phyloP scores from a whole-genome alignment of 2,888 invertebrate genomes.

The Melinopterus prodromus region DNA sequence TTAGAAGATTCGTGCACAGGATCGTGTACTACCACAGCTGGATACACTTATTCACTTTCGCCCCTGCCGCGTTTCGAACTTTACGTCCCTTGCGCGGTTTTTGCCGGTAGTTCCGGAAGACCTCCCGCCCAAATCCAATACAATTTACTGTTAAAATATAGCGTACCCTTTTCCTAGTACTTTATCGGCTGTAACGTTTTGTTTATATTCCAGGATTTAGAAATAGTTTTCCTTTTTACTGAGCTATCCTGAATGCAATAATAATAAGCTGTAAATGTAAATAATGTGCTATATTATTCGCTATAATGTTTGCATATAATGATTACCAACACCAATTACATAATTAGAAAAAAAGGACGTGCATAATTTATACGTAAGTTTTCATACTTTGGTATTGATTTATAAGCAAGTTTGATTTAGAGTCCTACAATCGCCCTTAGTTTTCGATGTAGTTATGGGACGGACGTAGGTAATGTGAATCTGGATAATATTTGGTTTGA shows the following conservation, averaged over 20 bases:
- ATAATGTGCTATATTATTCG: no score
- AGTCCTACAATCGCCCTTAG: no score
- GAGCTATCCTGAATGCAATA: not conserved
- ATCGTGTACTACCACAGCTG: not conserved
- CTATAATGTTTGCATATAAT: no score
- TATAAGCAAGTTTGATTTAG: no score
- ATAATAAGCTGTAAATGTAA: no score
- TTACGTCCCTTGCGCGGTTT: not conserved
- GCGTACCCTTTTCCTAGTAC: not conserved
- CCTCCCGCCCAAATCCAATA: not conserved
- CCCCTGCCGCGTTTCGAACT: not conserved
- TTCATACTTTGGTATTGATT: no score
- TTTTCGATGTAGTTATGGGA: no score
- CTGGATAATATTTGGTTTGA: no score
- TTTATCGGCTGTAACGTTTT: not conserved
- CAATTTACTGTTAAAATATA: not conserved
- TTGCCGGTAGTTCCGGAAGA: not conserved
- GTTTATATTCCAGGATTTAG: not conserved
- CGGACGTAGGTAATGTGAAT: no score
- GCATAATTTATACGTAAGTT: no score
- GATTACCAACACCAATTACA: no score
- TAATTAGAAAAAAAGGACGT: no score
- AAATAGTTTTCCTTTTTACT: not conserved
- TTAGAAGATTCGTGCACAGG: not conserved
- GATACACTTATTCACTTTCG: constrained; percentile 4